Conservation (phyloP, 2,113 vertebrate species). For the Taxidea taxus region DNA sequence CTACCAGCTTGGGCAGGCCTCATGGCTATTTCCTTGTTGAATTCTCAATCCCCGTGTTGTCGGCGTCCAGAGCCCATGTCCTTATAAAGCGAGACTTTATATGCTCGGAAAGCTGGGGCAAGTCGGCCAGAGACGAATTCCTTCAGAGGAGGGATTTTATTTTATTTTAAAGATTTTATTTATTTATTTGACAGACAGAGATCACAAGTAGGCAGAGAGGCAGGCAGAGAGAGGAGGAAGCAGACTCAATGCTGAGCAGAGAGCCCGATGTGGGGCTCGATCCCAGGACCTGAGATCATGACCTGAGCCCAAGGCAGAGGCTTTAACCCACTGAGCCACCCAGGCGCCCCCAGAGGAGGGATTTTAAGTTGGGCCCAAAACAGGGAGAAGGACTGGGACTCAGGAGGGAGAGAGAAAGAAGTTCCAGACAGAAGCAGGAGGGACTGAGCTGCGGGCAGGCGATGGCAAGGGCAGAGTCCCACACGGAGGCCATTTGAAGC, state of each 20-base stretch:
- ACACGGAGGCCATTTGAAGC: fast-evolving
- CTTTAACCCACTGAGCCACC: no score
- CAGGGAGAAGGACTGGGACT: neutral
- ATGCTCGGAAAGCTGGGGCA: neutral
- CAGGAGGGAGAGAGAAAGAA: neutral
- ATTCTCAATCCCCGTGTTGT: neutral
- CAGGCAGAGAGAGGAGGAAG: no score
- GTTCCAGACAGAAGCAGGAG: slow-evolving; percentile 25
- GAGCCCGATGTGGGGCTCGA: no score
- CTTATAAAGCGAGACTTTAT: neutral
- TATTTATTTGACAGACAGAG: no score
- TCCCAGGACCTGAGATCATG: no score
- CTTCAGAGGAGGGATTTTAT: neutral
- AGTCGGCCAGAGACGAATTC: neutral
- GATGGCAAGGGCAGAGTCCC: neutral
- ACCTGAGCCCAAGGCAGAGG: no score
- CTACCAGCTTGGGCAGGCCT: neutral
- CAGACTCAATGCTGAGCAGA: no score
- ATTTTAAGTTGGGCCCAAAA: neutral
- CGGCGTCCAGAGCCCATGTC: neutral
- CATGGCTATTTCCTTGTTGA: neutral
- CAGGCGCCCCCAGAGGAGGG: no score
- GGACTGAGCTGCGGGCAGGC: neutral
- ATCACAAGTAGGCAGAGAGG: no score
- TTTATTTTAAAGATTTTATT: no score